A percentile compares a stretch with the other conserved stretches of the same genome.
These are phyloP conservation scores for Myotis findleyi DNA, from an alignment of 2,797 vertebrate species.

Conservation along the genomic window DNA sequence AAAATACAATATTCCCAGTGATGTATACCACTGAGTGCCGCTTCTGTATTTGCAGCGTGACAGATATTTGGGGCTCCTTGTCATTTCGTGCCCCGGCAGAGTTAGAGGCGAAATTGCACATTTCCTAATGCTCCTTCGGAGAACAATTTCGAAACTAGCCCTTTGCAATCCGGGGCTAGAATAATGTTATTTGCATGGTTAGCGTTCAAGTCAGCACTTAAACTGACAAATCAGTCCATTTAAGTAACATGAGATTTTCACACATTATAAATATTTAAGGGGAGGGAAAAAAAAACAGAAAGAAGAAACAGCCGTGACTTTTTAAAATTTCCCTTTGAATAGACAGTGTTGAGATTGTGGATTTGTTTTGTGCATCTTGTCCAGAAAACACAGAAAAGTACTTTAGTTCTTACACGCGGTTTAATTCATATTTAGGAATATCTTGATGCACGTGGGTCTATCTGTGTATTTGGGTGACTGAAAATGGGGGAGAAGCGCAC, in stretches of 20 bases:
- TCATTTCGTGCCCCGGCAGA: slow-evolving; percentile 66
- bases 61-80: slow-evolving; percentile 76
- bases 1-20: slow-evolving; percentile 81
- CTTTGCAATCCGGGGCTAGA: slow-evolving; percentile 66
- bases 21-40: slow-evolving; percentile 78
- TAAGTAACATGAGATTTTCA: slow-evolving; percentile 81
- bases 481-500: not conserved
- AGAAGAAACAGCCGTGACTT: slow-evolving; percentile 66
- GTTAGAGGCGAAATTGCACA: slow-evolving; percentile 75
- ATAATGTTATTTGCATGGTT: slow-evolving; percentile 79
- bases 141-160: slow-evolving; percentile 78
- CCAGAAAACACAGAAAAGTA: slow-evolving; percentile 52
- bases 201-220: slow-evolving; percentile 80
- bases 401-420: slow-evolving; percentile 67
- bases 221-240: slow-evolving; percentile 82
- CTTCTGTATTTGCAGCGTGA: slow-evolving; percentile 81
- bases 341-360: not conserved
- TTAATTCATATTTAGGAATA: slow-evolving; percentile 57
- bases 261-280: slow-evolving; percentile 81
- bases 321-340: slow-evolving; percentile 46
- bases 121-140: slow-evolving; percentile 83
- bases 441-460: not conserved
- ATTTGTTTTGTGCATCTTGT: not conserved
- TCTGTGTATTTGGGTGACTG: not conserved
- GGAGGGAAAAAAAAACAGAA: not conserved